Evolutionary conservation across 1,140 invertebrate genomes (phyloP).

Genomic region (Drosophila tsacasi): DNA sequence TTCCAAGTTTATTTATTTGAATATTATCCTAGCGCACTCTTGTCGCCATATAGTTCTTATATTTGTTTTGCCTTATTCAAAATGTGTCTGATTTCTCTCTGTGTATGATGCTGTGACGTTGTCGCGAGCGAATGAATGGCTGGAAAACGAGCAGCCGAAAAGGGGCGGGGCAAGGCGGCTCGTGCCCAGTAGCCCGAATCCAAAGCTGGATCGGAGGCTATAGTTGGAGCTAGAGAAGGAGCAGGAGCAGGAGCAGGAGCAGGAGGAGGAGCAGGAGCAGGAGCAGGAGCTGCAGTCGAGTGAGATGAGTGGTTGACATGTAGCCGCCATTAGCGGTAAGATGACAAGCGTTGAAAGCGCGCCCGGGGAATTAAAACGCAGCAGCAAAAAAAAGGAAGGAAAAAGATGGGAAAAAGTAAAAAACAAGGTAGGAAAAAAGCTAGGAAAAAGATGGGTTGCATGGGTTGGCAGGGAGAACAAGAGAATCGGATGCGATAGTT

Average conservation of each 20-base stretch:
- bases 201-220: conserved; percentile 22
- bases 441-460: not conserved
- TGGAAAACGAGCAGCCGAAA: conserved; percentile 65
- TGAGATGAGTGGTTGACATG: conserved; percentile 82
- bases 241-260: conserved; percentile 7
- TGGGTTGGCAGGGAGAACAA: conserved; percentile 16
- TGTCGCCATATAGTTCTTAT: not conserved
- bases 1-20: not conserved
- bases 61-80: not conserved
- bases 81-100: not conserved
- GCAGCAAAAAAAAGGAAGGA: conserved; percentile 18
- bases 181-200: conserved; percentile 2
- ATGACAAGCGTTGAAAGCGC: conserved; percentile 82
- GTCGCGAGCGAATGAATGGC: conserved; percentile 50
- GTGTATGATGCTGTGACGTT: conserved; percentile 32
- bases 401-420: not conserved
- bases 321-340: conserved; percentile 82
- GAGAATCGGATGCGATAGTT: conserved; percentile 67
- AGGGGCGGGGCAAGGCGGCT: not conserved
- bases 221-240: conserved; percentile 1
- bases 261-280: not conserved
- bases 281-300: conserved; percentile 36
- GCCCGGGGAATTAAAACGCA: conserved; percentile 79
- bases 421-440: no score
- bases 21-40: not conserved